Base-by-base conservation (phyloP, 2,888 invertebrate species). In the Melinaea menophilus region DNA sequence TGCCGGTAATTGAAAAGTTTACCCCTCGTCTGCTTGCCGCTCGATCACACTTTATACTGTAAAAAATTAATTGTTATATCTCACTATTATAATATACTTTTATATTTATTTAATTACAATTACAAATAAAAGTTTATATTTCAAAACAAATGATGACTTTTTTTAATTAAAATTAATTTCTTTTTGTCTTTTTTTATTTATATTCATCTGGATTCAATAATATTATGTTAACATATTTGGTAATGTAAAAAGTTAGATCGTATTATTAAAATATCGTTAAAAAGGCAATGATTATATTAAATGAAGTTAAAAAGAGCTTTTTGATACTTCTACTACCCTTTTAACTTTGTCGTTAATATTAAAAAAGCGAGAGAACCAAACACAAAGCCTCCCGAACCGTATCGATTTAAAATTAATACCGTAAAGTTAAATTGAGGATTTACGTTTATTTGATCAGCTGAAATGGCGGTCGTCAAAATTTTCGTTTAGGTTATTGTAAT, bases 1-100 rank as follows among this genome's bases (percentile, higher is more conserved):
- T 81, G 79, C 83, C 85, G 82, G 88, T 91, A 91, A 91, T 91
- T 90, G 90, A 89, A 90, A 90, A 91, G 90, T 90, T 91, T 84
- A 88, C 91, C 92, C 91, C 89, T 85, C 84, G 85, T 88, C 84
- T 87, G 84, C 84, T 79, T 80, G 74, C 79, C 77, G 75, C 78
- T 74, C 75, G 71, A 75, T 79, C 78, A 82, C 79, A 78, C 74
- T 77, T 72, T 64, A 64, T 65, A 56, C 68, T 64, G 66, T 55
- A 62, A 63, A 70, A 71, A 22, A 76, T 75, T 77, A 76, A 74
- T 76, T 73, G 70, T 79, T 76, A 79, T 79, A 76, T 66, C 64
- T 73, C 71, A 69, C 68, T 58, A 56, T 64, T 60, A 59, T 65
- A 61, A 67, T 67, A 51, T 66, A 56, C 46, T 62, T 58, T 64